Evolutionary conservation across 92 coral and sea anemone genomes (phyloP).

Genomic region (Epizoanthus fatuus): DNA sequence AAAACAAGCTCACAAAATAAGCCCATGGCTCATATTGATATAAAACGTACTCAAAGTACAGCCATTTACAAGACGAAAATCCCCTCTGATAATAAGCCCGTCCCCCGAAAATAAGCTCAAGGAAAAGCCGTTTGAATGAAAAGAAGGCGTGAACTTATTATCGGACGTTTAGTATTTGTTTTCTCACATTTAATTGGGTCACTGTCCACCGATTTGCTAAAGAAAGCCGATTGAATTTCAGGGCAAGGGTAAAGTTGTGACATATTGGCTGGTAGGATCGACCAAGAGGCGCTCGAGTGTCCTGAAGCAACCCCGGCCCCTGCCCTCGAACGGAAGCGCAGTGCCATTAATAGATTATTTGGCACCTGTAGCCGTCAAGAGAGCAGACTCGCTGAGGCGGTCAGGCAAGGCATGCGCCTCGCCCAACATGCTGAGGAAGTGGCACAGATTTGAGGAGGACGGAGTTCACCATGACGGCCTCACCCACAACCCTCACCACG

Average conservation of each 20-base stretch:
- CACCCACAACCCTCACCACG: conserved; percentile 9
- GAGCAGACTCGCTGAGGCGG: conserved; percentile 84
- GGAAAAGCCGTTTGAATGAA: too few relatives aligned
- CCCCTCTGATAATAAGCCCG: too few relatives aligned
- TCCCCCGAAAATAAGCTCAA: too few relatives aligned
- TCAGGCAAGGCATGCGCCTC: conserved; percentile 66
- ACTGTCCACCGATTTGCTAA: too few relatives aligned
- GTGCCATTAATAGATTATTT: conserved; percentile 78
- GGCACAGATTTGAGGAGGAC: conserved; percentile 84
- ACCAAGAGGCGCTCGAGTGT: conserved; percentile 64
- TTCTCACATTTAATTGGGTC: too few relatives aligned
- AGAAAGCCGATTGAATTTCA: conserved; percentile 20
- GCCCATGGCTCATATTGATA: too few relatives aligned
- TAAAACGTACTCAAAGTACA: too few relatives aligned
- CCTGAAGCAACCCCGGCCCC: conserved; percentile 57
- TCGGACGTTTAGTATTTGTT: too few relatives aligned
- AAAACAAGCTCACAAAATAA: too few relatives aligned
- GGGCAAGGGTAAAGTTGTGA: conserved; percentile 89
- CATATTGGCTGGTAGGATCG: conserved; percentile 86
- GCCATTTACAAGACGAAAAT: too few relatives aligned
- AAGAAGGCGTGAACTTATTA: too few relatives aligned
- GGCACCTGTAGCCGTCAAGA: conserved; percentile 72
- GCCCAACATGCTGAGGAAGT: conserved; percentile 76
- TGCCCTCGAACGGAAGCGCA: conserved; percentile 76
- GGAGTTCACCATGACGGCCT: conserved; percentile 33